Conservation (phyloP, 2,113 vertebrate species). For the Nothoprocta pentlandii region DNA sequence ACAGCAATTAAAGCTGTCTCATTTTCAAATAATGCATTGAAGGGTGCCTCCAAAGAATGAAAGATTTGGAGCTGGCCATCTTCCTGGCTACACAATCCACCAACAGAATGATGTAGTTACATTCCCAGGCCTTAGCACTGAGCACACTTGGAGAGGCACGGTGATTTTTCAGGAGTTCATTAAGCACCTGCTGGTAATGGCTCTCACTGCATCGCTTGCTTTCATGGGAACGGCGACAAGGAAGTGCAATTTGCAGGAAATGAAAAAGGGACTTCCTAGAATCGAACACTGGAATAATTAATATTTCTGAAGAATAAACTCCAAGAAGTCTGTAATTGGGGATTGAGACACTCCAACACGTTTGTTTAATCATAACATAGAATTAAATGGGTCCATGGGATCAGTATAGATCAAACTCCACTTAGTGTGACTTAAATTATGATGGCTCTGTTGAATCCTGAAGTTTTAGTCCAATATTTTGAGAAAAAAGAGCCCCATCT, state of each 20-base stretch:
- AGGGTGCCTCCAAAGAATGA: not conserved
- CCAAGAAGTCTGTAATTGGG: not conserved
- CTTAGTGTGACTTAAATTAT: not conserved
- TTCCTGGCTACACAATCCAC: not conserved
- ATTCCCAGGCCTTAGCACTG: not conserved
- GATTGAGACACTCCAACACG: rapidly evolving
- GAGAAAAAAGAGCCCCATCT: not conserved
- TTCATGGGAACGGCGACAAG: not conserved
- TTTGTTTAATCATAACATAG: conserved; percentile 18
- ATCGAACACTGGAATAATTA: not conserved
- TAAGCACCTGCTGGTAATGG: not conserved
- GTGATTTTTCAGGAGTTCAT: not conserved
- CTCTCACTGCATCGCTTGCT: not conserved
- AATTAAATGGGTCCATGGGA: not conserved
- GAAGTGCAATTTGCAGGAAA: not conserved
- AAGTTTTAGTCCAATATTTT: not conserved
- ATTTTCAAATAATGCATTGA: not conserved
- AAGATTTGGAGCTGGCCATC: not conserved
- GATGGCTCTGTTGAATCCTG: not conserved
- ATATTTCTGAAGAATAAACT: not conserved
- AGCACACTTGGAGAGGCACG: rapidly evolving
- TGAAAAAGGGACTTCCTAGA: not conserved
- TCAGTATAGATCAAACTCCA: not conserved
- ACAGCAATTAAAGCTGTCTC: conserved; percentile 4
- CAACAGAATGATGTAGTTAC: not conserved